Evolutionary conservation across 2,888 invertebrate genomes (phyloP).

Genomic region (Heliconius sara): DNA sequence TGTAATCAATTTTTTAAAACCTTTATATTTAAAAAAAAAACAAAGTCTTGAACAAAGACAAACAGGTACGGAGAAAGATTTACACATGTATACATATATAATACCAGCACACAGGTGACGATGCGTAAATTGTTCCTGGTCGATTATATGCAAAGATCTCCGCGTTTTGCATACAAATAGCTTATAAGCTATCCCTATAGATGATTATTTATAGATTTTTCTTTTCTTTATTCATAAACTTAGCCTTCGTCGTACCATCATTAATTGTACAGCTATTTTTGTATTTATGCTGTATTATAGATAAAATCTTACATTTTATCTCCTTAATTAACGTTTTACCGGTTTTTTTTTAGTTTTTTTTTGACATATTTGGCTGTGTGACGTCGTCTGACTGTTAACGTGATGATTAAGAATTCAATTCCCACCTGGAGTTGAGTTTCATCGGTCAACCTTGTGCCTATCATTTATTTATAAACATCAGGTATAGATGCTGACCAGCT

Average conservation of each 20-base stretch:
- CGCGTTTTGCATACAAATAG: conserved; percentile 44
- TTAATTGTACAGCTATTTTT: conserved; percentile 26
- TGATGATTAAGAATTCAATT: not conserved
- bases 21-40: not conserved
- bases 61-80: conserved; percentile 21
- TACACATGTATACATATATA: conserved; percentile 7
- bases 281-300: not conserved
- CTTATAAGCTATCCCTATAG: conserved; percentile 27
- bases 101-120: conserved; percentile 14
- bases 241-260: conserved; percentile 29
- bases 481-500: no score
- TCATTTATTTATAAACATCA: not conserved
- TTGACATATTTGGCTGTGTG: not conserved
- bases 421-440: no score
- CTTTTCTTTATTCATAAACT: conserved; percentile 42
- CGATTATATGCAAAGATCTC: conserved; percentile 41
- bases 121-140: conserved; percentile 35
- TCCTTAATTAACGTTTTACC: conserved; percentile 7
- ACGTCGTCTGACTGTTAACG: not conserved
- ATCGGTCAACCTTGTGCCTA: not conserved
- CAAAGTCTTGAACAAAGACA: not conserved
- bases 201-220: conserved; percentile 38
- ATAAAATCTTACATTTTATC: conserved; percentile 21
- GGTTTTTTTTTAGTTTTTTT: not conserved
- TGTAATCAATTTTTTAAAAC: not conserved